These are phyloP conservation scores for Ramphastos sulfuratus DNA, from an alignment of 2,113 vertebrate species.

Conservation along the genomic window DNA sequence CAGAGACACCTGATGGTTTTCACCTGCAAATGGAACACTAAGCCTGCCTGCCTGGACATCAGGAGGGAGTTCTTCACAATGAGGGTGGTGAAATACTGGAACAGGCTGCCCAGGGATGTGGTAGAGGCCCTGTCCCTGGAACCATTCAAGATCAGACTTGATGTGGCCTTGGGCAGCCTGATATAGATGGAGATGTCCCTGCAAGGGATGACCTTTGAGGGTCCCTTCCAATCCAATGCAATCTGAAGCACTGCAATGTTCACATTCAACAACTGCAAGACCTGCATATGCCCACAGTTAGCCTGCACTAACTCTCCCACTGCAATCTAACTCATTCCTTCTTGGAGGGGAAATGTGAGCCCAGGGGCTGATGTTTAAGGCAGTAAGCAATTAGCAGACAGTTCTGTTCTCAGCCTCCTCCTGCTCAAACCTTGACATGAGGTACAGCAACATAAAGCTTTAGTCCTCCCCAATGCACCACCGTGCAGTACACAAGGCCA, in stretches of 20 bases:
- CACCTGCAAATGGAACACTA: neutral
- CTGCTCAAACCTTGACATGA: neutral
- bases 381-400: neutral
- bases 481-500: fast-evolving
- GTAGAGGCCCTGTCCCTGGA: too few species aligned
- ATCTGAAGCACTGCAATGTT: neutral
- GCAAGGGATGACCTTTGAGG: too few species aligned
- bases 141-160: too few species aligned
- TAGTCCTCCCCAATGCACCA: neutral
- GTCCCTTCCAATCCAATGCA: too few species aligned
- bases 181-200: too few species aligned
- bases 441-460: neutral
- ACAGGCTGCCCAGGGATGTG: too few species aligned
- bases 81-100: too few species aligned
- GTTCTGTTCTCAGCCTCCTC: neutral
- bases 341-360: neutral
- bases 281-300: neutral
- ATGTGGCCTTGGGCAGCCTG: too few species aligned
- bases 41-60: neutral
- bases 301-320: neutral
- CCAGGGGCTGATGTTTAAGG: neutral
- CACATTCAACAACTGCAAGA: neutral
- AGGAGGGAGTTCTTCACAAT: too few species aligned
- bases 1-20: neutral
- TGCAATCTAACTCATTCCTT: neutral